Evolutionary conservation across 2,888 invertebrate genomes (phyloP).

Genomic region (Nipponacmea schrenckii): DNA sequence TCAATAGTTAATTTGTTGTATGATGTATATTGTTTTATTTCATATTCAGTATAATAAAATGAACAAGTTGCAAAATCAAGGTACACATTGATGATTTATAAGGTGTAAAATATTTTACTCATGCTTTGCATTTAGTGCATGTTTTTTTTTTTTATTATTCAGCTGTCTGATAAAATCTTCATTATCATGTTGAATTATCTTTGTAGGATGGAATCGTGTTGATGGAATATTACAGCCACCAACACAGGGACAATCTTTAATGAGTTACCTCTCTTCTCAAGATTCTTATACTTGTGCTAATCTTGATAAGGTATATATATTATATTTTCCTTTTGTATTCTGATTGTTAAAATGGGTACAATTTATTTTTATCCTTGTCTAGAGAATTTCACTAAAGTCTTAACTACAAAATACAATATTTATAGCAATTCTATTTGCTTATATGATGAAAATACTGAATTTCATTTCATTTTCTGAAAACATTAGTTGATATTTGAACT

Average conservation of each 20-base stretch:
- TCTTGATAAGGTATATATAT: constrained; percentile 72
- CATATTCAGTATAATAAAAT: too few species aligned
- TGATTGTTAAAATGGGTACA: too few species aligned
- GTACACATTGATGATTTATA: too few species aligned
- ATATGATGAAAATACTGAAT: neutral
- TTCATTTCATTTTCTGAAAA: neutral
- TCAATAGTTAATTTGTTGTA: too few species aligned
- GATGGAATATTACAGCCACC: constrained; percentile 66
- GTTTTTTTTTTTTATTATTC: too few species aligned
- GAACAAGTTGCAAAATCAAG: too few species aligned
- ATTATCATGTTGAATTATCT: neutral
- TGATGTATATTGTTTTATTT: too few species aligned
- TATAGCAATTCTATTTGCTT: neutral
- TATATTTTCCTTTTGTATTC: neutral
- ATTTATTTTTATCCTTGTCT: too few species aligned
- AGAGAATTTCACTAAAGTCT: too few species aligned
- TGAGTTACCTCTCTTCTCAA: constrained; percentile 79
- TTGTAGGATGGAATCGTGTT: constrained; percentile 9
- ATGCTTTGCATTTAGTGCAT: too few species aligned
- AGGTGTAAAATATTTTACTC: too few species aligned
- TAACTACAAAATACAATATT: neutral
- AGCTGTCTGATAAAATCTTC: too few species aligned
- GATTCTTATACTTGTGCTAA: constrained; percentile 81
- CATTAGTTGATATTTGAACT: neutral
- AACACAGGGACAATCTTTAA: constrained; percentile 77